These are phyloP conservation scores for Chelonus formosanus DNA, from an alignment of 2,888 invertebrate genomes.

Conservation along the genomic window DNA sequence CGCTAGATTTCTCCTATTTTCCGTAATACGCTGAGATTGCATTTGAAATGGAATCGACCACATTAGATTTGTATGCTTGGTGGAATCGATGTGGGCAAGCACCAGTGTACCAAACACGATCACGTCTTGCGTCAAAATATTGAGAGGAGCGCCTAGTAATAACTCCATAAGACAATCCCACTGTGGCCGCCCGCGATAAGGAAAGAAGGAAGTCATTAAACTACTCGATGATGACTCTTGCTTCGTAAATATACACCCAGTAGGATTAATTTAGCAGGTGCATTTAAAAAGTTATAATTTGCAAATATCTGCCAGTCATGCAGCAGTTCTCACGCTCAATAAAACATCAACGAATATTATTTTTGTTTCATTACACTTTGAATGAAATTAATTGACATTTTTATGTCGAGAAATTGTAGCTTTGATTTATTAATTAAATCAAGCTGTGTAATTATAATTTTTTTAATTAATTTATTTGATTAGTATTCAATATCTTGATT, in stretches of 20 bases:
- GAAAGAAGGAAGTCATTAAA: conserved; percentile 23
- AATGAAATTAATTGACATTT: too few relatives aligned
- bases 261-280: conserved; percentile 8
- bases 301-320: not conserved
- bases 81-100: conserved; percentile 12
- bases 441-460: too few relatives aligned
- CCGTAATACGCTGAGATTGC: conserved; percentile 58
- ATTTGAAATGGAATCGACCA: conserved; percentile 57
- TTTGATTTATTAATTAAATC: too few relatives aligned
- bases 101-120: conserved; percentile 29
- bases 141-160: conserved; percentile 37
- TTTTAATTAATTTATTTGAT: too few relatives aligned
- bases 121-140: conserved; percentile 43
- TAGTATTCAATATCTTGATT: too few relatives aligned
- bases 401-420: too few relatives aligned
- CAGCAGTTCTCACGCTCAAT: not conserved
- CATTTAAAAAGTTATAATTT: conserved; percentile 17
- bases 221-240: conserved; percentile 8
- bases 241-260: conserved; percentile 11
- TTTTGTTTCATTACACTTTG: too few relatives aligned
- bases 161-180: conserved; percentile 39
- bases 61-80: conserved; percentile 35
- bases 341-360: not conserved
- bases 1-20: conserved; percentile 63
- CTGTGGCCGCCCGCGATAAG: conserved; percentile 22